phyloP scores from a whole-genome alignment of 2,888 invertebrate species.

The Tinea trinotella region DNA sequence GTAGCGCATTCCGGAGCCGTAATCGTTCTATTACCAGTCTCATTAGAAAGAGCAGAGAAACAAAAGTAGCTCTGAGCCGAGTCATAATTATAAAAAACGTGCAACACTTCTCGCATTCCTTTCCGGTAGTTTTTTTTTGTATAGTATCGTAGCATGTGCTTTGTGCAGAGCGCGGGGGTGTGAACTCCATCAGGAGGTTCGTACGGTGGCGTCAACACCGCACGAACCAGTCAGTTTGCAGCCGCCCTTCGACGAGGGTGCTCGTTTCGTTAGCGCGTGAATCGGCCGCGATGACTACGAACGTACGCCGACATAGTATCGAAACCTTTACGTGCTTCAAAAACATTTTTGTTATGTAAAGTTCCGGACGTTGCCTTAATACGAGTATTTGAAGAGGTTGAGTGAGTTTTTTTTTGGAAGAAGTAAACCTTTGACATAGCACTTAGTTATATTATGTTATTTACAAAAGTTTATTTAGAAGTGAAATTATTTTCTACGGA shows the following conservation, averaged over 20 bases:
- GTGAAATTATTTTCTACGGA: background rate
- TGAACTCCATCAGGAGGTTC: background rate
- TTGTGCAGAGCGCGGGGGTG: conserved; percentile 26
- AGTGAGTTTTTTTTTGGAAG: conserved; percentile 17
- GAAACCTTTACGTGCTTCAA: background rate
- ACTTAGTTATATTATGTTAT: background rate
- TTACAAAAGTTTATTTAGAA: background rate
- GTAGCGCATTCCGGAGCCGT: conserved; percentile 33
- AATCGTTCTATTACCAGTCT: conserved; percentile 22
- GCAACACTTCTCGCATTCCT: conserved; percentile 47
- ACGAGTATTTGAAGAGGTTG: background rate
- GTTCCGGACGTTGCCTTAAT: background rate
- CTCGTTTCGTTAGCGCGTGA: background rate
- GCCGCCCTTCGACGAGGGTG: conserved; percentile 16
- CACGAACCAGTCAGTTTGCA: conserved; percentile 13
- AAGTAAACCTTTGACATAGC: conserved; percentile 12
- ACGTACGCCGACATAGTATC: conserved; percentile 7
- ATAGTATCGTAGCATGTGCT: conserved; percentile 26
- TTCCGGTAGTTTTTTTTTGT: conserved; percentile 40
- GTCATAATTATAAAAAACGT: conserved; percentile 22
- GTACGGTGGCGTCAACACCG: background rate
- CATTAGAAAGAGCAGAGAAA: conserved; percentile 34
- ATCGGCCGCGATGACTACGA: conserved; percentile 11
- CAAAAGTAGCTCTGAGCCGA: conserved; percentile 27
- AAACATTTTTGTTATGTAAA: conserved; percentile 4